Evolutionary conservation across 2,888 invertebrate genomes (phyloP).

Genomic region (Stenodema calcarata): DNA sequence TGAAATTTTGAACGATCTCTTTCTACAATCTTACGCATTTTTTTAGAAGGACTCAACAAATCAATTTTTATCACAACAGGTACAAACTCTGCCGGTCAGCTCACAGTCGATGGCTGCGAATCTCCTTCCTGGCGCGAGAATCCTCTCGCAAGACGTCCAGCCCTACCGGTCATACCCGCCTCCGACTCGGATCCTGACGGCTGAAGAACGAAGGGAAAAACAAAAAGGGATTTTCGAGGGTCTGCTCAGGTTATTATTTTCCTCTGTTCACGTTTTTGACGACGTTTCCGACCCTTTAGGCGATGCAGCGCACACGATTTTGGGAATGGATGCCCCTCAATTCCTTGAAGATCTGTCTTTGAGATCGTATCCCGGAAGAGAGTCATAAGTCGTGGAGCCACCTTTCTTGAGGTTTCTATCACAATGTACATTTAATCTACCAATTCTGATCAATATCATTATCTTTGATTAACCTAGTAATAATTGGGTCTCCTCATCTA

Average conservation of each 20-base stretch:
- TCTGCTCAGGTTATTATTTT: constrained; percentile 43
- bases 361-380: constrained; percentile 7
- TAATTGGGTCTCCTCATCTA: too few species aligned
- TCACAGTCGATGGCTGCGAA: neutral
- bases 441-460: too few species aligned
- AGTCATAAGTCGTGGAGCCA: neutral
- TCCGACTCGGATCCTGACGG: constrained; percentile 6
- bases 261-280: constrained; percentile 26
- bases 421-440: too few species aligned
- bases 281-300: constrained; percentile 4
- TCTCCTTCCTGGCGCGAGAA: neutral
- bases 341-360: constrained; percentile 18
- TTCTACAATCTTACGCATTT: too few species aligned
- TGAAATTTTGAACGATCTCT: too few species aligned
- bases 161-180: neutral
- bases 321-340: constrained; percentile 25
- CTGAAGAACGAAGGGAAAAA: constrained; percentile 7
- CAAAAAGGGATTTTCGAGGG: constrained; percentile 45
- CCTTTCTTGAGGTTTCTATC: neutral
- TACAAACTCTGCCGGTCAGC: constrained; percentile 11
- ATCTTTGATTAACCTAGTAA: too few species aligned
- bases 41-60: too few species aligned
- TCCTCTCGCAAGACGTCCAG: neutral
- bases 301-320: neutral
- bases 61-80: neutral